Evolutionary conservation across 1,140 invertebrate genomes (phyloP).

Genomic region (Drosophila pectinifera): DNA sequence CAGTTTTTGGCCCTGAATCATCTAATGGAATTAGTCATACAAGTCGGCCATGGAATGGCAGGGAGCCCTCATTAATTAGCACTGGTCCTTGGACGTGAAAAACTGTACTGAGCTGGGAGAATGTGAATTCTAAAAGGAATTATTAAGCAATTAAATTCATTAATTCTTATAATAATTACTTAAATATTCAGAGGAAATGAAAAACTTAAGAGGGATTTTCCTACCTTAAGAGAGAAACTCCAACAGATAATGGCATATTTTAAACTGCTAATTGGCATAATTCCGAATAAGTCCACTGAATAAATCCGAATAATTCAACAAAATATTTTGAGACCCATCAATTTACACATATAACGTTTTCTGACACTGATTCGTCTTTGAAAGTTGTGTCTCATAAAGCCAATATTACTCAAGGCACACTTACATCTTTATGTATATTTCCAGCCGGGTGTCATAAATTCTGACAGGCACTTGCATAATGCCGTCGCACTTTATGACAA

Average conservation of each 20-base stretch:
- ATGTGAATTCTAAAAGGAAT: background rate
- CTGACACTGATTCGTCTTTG: no score
- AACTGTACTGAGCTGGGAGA: background rate
- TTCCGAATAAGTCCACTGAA: no score
- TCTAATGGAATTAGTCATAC: conserved; percentile 53
- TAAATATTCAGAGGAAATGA: background rate
- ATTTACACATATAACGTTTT: background rate
- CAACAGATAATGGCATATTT: background rate
- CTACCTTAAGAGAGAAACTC: background rate
- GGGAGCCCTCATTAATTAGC: conserved; percentile 20
- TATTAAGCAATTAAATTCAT: background rate
- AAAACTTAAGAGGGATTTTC: background rate
- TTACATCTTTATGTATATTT: conserved; percentile 11
- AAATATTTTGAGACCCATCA: background rate
- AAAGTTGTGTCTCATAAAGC: background rate
- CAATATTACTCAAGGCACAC: conserved; percentile 6
- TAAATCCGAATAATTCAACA: background rate
- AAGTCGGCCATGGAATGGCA: conserved; percentile 7
- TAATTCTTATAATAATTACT: background rate
- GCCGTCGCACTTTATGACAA: conserved; percentile 30
- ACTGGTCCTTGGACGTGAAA: background rate
- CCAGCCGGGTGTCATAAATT: conserved; percentile 36
- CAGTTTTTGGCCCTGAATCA: conserved; percentile 19
- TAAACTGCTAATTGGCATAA: background rate
- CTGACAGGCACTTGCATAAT: conserved; percentile 30